These are phyloP conservation scores for Phaetusa simplex DNA, from an alignment of 2,113 vertebrate species.

Conservation along the genomic window DNA sequence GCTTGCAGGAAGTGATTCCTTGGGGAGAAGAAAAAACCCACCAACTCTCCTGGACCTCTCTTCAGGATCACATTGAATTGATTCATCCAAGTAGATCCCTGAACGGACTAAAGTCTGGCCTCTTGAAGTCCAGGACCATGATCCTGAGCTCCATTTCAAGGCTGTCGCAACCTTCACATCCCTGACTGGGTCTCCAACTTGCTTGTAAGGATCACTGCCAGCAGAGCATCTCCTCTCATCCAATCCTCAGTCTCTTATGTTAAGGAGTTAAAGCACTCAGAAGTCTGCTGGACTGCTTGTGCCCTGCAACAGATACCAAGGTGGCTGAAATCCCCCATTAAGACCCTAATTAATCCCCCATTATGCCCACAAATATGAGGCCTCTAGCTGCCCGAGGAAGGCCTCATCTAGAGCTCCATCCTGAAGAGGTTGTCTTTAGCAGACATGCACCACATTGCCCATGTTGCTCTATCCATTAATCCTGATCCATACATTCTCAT, in stretches of 20 bases:
- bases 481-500: background rate
- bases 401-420: background rate
- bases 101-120: background rate
- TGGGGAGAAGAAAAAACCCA: background rate
- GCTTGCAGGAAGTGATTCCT: background rate
- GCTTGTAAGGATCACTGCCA: background rate
- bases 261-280: background rate
- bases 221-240: background rate
- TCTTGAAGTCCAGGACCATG: background rate
- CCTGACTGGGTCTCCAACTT: background rate
- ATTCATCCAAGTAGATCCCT: background rate
- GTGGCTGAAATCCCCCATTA: background rate
- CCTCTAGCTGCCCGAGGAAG: background rate
- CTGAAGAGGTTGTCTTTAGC: background rate
- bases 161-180: background rate
- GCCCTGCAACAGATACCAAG: background rate
- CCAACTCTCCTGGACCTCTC: background rate
- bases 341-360: background rate
- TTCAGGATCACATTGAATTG: background rate
- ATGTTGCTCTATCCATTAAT: background rate
- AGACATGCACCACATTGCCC: background rate
- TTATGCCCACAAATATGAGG: background rate
- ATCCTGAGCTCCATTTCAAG: background rate
- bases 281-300: background rate
- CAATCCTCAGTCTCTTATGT: background rate